Base-by-base conservation (phyloP, 2,113 vertebrate species). In the Cyprinus carpio region DNA sequence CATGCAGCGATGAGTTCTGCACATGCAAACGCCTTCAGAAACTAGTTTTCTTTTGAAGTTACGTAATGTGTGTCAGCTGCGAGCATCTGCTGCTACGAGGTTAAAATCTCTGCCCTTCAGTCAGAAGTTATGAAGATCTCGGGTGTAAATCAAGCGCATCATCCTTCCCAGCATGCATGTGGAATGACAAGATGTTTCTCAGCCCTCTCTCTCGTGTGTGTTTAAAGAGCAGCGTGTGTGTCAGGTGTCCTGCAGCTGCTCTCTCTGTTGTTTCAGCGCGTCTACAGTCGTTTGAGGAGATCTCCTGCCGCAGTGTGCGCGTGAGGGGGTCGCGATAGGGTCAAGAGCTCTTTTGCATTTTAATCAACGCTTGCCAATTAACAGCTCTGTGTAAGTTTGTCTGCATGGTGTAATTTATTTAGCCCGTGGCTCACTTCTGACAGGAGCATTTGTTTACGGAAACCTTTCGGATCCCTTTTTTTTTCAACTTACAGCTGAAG, bases 401-500 rank as follows among this genome's bases (percentile, higher is more conserved):
- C 89, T 89, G 65, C 0, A 76, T 81, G 34, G 4, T 75, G 89
- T 93, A 91, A 94, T 92, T 94, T 89, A 90, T 91, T 93, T 93
- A 92, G 92, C 92, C 92, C 72, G 27, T 58, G 82, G 88, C 87
- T 85, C 76, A 7, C 84, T 56, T 86, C 91, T 90, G 90, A 92
- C 91, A 91, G 89, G 90, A 91, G 88, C 87, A 88, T 92, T 92
- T 94, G 92, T 93, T 94, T 92, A 92, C 89, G 89, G 89, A 86
- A 90, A 87, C 84, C 11, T 40, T 89, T 82, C 85, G 87, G n/a
- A n/a, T n/a, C n/a, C n/a, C n/a, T n/a, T n/a, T n/a, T n/a, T n/a
- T n/a, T n/a, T n/a, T n/a, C 87, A 40, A 85, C 75, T 82, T 58
- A 75, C 27, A 34, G 75, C 25, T 20, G 75, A 16, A 56, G 25